phyloP scores from a whole-genome alignment of 2,888 invertebrate genomes.

The Tuberolachnus salignus region DNA sequence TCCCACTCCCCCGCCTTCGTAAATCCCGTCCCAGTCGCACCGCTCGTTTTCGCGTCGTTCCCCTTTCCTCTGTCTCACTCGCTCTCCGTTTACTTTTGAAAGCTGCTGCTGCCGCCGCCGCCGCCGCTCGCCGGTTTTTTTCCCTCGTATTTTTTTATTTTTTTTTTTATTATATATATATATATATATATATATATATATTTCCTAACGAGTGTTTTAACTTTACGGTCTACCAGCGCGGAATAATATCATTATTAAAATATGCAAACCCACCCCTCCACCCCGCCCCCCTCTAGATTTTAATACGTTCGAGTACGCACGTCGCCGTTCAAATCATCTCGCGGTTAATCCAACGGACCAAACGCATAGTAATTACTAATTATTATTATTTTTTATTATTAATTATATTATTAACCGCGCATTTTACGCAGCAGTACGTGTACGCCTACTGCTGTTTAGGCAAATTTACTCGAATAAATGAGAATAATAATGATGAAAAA shows the following conservation, averaged over 20 bases:
- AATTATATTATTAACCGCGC: no score
- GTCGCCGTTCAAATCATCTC: background rate
- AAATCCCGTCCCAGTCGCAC: background rate
- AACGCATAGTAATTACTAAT: slow-evolving; percentile 1
- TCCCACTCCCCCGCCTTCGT: background rate
- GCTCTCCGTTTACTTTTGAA: background rate
- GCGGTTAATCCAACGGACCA: background rate
- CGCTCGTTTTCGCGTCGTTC: background rate
- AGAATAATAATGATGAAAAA: no score
- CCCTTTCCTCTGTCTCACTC: no score
- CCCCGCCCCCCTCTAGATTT: background rate
- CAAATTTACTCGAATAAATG: no score
- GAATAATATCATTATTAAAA: slow-evolving; percentile 13
- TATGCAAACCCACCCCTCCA: no score
- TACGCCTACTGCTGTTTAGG: no score
- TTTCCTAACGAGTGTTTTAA: slow-evolving; percentile 1
- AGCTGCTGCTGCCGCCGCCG: slow-evolving; percentile 3
- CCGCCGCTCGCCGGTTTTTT: background rate
- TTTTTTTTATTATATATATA: no score
- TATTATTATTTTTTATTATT: background rate
- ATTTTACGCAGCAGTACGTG: no score
- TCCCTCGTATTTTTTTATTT: background rate
- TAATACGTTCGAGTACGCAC: background rate
- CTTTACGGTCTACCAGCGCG: slow-evolving; percentile 10
- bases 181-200: no score